These are phyloP conservation scores for Nematolebias whitei DNA, from an alignment of 2,113 vertebrate species.

Conservation along the genomic window DNA sequence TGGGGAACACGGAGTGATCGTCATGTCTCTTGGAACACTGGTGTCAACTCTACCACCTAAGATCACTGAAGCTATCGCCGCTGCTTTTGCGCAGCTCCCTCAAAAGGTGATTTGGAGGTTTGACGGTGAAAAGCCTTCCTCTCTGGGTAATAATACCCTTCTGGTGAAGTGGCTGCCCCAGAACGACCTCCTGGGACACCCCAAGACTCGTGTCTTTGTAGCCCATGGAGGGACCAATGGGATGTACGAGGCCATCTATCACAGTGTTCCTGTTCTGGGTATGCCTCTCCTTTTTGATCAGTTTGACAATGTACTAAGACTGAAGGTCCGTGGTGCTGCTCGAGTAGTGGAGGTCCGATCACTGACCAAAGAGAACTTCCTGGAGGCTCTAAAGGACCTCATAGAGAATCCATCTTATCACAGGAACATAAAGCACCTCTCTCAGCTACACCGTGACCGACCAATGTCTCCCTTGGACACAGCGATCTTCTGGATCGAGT, in stretches of 20 bases:
- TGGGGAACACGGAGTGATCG: constrained; percentile 76
- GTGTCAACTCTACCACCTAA: constrained; percentile 64
- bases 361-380: constrained; percentile 62
- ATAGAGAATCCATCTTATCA: constrained; percentile 71
- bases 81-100: constrained; percentile 77
- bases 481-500: constrained; percentile 82
- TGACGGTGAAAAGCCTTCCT: constrained; percentile 58
- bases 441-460: constrained; percentile 69
- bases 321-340: constrained; percentile 72
- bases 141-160: constrained; percentile 77
- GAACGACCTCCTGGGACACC: constrained; percentile 77
- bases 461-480: constrained; percentile 70
- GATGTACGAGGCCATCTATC: constrained; percentile 79
- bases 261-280: constrained; percentile 74
- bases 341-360: constrained; percentile 57
- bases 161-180: constrained; percentile 78
- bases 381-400: constrained; percentile 69
- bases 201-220: constrained; percentile 75
- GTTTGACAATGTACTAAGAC: constrained; percentile 73
- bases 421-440: constrained; percentile 69
- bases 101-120: constrained; percentile 81
- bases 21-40: constrained; percentile 78
- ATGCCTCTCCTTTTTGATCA: constrained; percentile 79
- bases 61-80: constrained; percentile 67
- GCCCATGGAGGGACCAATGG: constrained; percentile 81